Evolutionary conservation across 2,888 invertebrate species (phyloP).

Genomic region (Pterostichus madidus): DNA sequence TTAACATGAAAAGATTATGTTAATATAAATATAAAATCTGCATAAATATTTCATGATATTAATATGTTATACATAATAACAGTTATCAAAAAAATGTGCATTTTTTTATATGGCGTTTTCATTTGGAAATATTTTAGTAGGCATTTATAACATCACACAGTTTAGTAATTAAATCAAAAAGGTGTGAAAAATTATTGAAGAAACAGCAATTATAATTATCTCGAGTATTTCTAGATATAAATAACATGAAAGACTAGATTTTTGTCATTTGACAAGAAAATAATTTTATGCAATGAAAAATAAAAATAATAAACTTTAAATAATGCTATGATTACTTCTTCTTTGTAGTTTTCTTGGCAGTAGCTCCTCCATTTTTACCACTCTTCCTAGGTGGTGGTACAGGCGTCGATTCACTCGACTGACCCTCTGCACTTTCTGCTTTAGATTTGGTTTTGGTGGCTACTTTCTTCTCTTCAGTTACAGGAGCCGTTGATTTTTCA

Average conservation of each 20-base stretch:
- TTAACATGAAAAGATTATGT: constrained; percentile 6
- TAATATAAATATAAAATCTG: constrained; percentile 42
- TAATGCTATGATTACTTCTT: constrained; percentile 51
- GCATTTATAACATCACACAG: constrained; percentile 49
- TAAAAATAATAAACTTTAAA: constrained; percentile 24
- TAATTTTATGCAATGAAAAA: constrained; percentile 52
- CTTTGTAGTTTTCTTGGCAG: constrained; percentile 54
- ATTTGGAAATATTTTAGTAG: constrained; percentile 29
- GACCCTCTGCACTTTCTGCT: constrained; percentile 71
- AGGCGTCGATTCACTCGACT: constrained; percentile 71
- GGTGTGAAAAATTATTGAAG: constrained; percentile 30
- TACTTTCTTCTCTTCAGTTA: constrained; percentile 68
- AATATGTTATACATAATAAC: background rate
- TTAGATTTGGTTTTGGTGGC: constrained; percentile 69
- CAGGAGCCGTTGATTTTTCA: constrained; percentile 60
- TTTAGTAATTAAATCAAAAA: constrained; percentile 25
- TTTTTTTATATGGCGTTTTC: background rate
- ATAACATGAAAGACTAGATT: constrained; percentile 60
- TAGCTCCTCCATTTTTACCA: constrained; percentile 67
- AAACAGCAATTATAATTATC: constrained; percentile 49
- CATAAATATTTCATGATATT: constrained; percentile 7
- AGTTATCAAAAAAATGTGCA: background rate
- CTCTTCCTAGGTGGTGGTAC: constrained; percentile 75
- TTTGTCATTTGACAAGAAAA: constrained; percentile 49
- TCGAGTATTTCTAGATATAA: constrained; percentile 56